Percentiles rank a stretch among this genome's conserved stretches.
Conservation (phyloP, 2,797 vertebrate genomes). For the Rhabdophis nuchalis region DNA sequence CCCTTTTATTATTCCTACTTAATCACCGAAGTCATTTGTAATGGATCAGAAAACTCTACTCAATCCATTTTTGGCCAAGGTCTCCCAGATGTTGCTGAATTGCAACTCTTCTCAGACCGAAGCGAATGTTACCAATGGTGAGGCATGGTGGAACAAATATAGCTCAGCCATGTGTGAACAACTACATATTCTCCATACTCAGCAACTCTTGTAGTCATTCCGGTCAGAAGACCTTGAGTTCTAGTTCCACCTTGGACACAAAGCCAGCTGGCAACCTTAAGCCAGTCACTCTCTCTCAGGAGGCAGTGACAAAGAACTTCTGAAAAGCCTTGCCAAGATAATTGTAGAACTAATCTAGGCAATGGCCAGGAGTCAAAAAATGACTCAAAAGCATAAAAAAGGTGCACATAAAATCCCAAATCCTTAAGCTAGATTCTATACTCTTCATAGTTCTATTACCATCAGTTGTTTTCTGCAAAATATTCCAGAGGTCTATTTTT, state of each 20-base stretch:
- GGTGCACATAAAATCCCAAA: background rate
- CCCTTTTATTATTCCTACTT: background rate
- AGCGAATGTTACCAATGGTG: background rate
- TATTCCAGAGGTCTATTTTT: background rate
- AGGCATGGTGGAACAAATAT: background rate
- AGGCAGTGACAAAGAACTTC: background rate
- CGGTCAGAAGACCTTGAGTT: no score
- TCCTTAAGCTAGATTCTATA: background rate
- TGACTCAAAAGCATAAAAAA: background rate
- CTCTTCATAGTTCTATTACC: background rate
- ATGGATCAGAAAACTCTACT: background rate
- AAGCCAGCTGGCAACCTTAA: background rate
- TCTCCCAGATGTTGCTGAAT: background rate
- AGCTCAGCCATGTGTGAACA: background rate
- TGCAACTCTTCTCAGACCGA: background rate
- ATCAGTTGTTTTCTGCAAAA: background rate
- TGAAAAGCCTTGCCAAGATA: background rate
- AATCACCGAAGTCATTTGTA: background rate
- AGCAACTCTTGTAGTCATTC: background rate
- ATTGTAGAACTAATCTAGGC: background rate
- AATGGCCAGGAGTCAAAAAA: background rate
- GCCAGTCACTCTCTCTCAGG: background rate
- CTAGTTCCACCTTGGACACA: background rate
- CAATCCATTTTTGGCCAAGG: background rate
- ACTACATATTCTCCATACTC: background rate